These are phyloP conservation scores for Metridium senile DNA, from an alignment of 92 coral and sea anemone species.

Conservation along the genomic window DNA sequence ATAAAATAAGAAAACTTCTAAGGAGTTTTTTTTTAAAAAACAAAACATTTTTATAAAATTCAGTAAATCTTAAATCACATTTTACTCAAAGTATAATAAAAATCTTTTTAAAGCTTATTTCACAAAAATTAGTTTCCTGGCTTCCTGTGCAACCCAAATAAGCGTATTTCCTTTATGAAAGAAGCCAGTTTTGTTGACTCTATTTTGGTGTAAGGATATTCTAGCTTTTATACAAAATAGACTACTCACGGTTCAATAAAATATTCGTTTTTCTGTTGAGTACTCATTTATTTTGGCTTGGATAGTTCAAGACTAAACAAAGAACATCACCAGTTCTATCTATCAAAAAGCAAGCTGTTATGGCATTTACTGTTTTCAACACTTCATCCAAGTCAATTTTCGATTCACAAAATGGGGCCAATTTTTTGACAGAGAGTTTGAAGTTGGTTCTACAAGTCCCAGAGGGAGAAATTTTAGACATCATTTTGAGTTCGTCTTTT, in stretches of 20 bases:
- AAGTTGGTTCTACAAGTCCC: background rate
- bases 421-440: background rate
- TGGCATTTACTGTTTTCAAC: conserved; percentile 16
- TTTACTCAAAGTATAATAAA: background rate
- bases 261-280: too few relatives aligned
- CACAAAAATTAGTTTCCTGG: background rate
- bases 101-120: conserved; percentile 14
- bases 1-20: too few relatives aligned
- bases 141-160: conserved; percentile 28
- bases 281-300: background rate
- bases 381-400: conserved; percentile 13
- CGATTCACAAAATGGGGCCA: background rate
- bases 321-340: background rate
- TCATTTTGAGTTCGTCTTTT: conserved; percentile 22
- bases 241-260: too few relatives aligned
- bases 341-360: conserved; percentile 8
- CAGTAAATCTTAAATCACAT: too few relatives aligned
- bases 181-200: background rate
- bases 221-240: too few relatives aligned
- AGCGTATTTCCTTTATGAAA: conserved; percentile 21
- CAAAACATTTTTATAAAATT: too few relatives aligned
- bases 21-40: too few relatives aligned
- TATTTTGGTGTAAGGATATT: too few relatives aligned
- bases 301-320: conserved; percentile 10
- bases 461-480: background rate